Percentiles rank a stretch among this genome's conserved stretches.
These are phyloP conservation scores for Cyphomyrmex costatus DNA, from an alignment of 1,140 invertebrate species.

Conservation along the genomic window DNA sequence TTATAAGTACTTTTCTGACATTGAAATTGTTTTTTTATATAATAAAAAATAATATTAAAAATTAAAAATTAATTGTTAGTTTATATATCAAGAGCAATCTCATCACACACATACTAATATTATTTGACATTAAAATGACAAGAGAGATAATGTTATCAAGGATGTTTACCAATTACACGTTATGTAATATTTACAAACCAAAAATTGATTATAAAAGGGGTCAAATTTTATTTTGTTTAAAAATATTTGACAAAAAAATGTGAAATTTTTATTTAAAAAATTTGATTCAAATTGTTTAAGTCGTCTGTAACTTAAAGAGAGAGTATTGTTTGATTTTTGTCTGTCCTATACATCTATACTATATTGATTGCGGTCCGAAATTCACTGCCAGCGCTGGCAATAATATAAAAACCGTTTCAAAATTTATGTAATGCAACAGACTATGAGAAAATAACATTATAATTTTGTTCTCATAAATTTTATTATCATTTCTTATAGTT, in stretches of 20 bases:
- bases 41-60: no score
- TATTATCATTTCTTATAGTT: background rate
- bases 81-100: no score
- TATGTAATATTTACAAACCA: no score
- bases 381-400: background rate
- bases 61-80: no score
- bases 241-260: background rate
- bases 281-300: background rate
- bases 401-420: background rate
- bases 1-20: no score
- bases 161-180: no score
- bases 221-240: background rate
- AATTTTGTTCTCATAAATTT: background rate
- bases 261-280: background rate
- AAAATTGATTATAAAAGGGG: no score
- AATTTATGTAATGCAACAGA: background rate
- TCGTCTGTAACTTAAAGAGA: conserved; percentile 16
- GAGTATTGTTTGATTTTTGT: background rate
- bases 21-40: no score
- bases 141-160: no score
- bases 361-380: background rate
- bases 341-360: background rate
- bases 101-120: no score
- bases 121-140: no score
- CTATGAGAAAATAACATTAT: background rate